Evolutionary conservation across 2,113 vertebrate species (phyloP).

Genomic region (Lonchura striata): DNA sequence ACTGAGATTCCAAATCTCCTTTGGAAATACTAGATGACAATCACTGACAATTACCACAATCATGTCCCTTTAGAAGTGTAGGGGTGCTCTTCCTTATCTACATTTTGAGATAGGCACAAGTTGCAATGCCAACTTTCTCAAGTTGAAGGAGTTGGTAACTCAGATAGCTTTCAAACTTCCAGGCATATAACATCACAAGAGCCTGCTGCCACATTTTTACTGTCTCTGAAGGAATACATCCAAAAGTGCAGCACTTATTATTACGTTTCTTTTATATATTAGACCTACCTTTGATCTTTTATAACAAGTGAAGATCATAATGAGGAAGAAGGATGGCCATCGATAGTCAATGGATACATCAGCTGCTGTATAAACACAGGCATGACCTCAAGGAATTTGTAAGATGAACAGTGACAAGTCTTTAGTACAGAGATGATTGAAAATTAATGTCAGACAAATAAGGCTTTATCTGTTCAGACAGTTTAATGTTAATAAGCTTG

Average conservation of each 20-base stretch:
- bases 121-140: neutral
- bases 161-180: neutral
- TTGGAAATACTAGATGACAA: neutral
- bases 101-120: neutral
- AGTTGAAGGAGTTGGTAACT: neutral
- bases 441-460: slow-evolving; percentile 41
- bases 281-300: accelerated
- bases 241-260: neutral
- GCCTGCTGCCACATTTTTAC: neutral
- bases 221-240: neutral
- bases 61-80: neutral
- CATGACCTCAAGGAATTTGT: neutral
- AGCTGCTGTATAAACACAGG: neutral
- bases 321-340: neutral
- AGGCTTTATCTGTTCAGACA: slow-evolving; percentile 30
- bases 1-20: neutral
- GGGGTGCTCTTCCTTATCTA: neutral
- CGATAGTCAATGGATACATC: accelerated
- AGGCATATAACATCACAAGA: neutral
- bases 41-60: neutral
- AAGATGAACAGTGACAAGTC: neutral
- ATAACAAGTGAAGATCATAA: neutral
- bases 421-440: neutral
- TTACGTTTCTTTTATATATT: neutral
- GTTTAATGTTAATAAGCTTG: slow-evolving; percentile 43